These are phyloP conservation scores for Mustela erminea DNA, from an alignment of 2,797 vertebrate species.

Conservation along the genomic window DNA sequence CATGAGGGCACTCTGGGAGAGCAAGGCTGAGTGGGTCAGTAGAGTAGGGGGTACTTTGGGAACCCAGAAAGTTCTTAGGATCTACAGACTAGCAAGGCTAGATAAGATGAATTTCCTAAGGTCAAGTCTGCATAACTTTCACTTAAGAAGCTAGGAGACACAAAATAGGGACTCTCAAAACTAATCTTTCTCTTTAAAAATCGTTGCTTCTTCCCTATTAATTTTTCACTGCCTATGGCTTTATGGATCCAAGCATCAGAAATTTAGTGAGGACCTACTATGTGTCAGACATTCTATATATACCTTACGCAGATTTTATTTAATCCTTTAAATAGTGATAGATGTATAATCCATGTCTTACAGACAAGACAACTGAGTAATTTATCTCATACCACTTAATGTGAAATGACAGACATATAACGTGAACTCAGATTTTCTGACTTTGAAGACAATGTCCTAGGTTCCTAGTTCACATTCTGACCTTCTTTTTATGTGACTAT, in stretches of 20 bases:
- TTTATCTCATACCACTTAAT: neutral
- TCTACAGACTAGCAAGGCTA: neutral
- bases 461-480: neutral
- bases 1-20: fast-evolving
- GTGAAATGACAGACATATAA: neutral
- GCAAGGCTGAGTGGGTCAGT: neutral
- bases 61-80: neutral
- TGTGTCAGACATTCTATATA: neutral
- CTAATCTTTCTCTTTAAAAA: neutral
- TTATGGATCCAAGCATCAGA: neutral
- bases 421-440: neutral
- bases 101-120: neutral
- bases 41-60: too few species aligned
- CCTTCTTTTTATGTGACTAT: neutral
- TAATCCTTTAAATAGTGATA: neutral
- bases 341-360: neutral
- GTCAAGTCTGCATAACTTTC: neutral
- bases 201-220: neutral
- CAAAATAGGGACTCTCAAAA: neutral
- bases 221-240: neutral
- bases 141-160: neutral
- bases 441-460: neutral
- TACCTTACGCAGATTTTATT: neutral
- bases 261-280: neutral
- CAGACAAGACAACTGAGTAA: neutral